These are phyloP conservation scores for Aegithalos caudatus DNA, from an alignment of 2,113 vertebrate species.

Conservation along the genomic window DNA sequence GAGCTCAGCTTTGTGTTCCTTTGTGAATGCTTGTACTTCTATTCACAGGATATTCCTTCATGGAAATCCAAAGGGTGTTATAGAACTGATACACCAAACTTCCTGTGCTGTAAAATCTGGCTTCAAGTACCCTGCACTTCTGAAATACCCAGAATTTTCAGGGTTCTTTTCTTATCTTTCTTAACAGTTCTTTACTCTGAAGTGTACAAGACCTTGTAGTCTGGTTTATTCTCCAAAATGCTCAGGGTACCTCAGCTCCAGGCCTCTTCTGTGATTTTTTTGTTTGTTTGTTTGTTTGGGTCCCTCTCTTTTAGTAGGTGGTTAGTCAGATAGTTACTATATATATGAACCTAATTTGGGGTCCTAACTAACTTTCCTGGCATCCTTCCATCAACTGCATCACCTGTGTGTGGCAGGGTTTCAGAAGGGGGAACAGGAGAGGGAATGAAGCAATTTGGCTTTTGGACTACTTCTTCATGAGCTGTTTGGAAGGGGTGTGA, in stretches of 20 bases:
- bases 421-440: background rate
- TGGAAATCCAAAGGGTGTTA: background rate
- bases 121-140: background rate
- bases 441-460: background rate
- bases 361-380: background rate
- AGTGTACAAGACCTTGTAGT: background rate
- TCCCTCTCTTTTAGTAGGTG: background rate
- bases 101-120: background rate
- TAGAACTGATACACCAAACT: background rate
- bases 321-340: background rate
- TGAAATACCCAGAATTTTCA: background rate
- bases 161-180: background rate
- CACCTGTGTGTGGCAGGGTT: background rate
- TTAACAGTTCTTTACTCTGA: background rate
- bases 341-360: background rate
- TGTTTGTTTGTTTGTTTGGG: rapidly evolving
- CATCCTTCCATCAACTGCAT: background rate
- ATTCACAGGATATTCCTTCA: background rate
- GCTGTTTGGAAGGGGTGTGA: background rate
- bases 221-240: background rate
- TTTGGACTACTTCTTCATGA: background rate
- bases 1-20: background rate
- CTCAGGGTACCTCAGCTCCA: background rate
- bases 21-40: background rate
- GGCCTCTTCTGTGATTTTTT: background rate